Percentiles rank a stretch among this genome's conserved stretches.
These are phyloP conservation scores for Tapirus indicus DNA, from an alignment of 2,797 vertebrate species.

Conservation along the genomic window DNA sequence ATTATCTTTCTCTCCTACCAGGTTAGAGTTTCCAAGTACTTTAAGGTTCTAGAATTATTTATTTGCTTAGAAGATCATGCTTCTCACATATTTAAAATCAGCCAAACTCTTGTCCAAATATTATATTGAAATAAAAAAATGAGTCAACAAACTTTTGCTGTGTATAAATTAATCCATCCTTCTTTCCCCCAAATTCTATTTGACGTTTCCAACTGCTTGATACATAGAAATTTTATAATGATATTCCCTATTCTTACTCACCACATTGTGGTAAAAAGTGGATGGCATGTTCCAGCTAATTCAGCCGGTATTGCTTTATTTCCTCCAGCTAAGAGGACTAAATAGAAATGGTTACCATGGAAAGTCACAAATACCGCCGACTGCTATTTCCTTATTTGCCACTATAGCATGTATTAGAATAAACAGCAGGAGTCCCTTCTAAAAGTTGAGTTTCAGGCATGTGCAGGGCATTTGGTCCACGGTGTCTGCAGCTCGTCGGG, in stretches of 20 bases:
- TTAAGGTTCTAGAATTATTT: slow-evolving; percentile 26
- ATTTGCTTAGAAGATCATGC: slow-evolving; percentile 13
- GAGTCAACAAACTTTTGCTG: neutral
- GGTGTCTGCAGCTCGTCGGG: neutral
- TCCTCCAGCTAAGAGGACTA: slow-evolving; percentile 47
- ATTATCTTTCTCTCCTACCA: neutral
- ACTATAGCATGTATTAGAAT: neutral
- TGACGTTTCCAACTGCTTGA: neutral
- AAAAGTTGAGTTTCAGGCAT: neutral
- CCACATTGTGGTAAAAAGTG: slow-evolving; percentile 51
- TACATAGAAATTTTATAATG: slow-evolving; percentile 27
- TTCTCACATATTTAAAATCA: slow-evolving; percentile 49
- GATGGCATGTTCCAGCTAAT: slow-evolving; percentile 22
- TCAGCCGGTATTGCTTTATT: neutral
- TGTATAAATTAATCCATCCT: slow-evolving; percentile 38
- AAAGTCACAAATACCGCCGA: slow-evolving; percentile 49
- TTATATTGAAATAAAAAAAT: slow-evolving; percentile 29
- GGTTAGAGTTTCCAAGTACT: neutral
- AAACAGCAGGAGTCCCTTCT: neutral
- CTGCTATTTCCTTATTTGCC: slow-evolving; percentile 46
- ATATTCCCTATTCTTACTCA: slow-evolving; percentile 23
- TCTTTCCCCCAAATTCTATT: slow-evolving; percentile 3
- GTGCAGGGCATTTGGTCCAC: neutral
- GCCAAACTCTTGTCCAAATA: slow-evolving; percentile 49
- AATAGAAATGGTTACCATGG: slow-evolving; percentile 66